Conservation (phyloP, 2,113 vertebrate species). For the Nyctereutes procyonoides region DNA sequence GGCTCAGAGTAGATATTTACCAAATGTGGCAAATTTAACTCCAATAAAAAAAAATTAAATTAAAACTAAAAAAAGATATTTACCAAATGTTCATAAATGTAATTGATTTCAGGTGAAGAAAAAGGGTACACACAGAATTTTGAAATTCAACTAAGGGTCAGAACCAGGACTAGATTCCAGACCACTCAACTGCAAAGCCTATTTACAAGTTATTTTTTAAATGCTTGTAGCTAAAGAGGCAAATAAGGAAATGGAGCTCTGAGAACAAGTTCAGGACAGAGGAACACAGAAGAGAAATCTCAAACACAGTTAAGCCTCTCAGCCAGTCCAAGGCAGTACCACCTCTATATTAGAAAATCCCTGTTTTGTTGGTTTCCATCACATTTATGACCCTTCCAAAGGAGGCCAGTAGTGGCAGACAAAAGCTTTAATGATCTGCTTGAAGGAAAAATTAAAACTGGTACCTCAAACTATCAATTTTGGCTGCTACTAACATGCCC, state of each 20-base stretch:
- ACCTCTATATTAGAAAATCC: background rate
- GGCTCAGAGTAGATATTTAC: conserved; percentile 28
- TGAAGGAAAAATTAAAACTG: conserved; percentile 50
- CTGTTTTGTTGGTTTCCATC: background rate
- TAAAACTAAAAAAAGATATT: background rate
- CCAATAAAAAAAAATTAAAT: too few species aligned
- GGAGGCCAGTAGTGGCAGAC: background rate
- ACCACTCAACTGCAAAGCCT: background rate
- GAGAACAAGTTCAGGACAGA: conserved; percentile 26
- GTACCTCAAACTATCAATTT: background rate
- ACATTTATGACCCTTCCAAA: conserved; percentile 25
- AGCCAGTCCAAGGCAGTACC: background rate
- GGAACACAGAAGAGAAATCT: background rate
- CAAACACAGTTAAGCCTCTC: background rate
- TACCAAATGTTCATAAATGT: conserved; percentile 47
- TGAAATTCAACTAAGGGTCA: conserved; percentile 48
- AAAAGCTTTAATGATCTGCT: background rate
- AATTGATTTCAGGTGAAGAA: conserved; percentile 43
- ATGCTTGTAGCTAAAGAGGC: background rate
- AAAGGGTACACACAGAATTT: background rate
- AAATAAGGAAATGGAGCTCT: background rate
- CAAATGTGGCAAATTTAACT: background rate
- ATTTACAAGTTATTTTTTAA: conserved; percentile 44
- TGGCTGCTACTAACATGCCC: background rate
- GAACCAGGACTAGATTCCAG: background rate